phyloP scores from a whole-genome alignment of 2,797 vertebrate genomes.

The Enteromius trimaculatus region DNA sequence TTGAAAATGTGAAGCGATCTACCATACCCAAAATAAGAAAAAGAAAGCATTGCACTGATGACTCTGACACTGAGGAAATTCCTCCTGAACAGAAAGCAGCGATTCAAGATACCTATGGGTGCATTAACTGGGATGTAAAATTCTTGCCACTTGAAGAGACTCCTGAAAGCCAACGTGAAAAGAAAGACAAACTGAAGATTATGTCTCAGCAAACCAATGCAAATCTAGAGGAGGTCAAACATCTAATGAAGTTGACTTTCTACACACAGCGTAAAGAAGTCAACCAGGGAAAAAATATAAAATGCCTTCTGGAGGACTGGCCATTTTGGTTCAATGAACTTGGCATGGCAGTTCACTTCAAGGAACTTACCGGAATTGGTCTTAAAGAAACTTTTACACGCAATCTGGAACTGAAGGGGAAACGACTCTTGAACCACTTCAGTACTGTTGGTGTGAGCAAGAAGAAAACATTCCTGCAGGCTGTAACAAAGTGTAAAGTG shows the following conservation, averaged over 20 bases:
- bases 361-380: slow-evolving; percentile 19
- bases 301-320: slow-evolving; percentile 33
- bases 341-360: slow-evolving; percentile 33
- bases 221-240: slow-evolving; percentile 37
- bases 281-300: slow-evolving; percentile 31
- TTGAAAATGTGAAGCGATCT: slow-evolving; percentile 38
- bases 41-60: neutral
- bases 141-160: slow-evolving; percentile 41
- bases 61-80: slow-evolving; percentile 3
- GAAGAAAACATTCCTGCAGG: slow-evolving; percentile 18
- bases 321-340: slow-evolving; percentile 12
- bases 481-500: slow-evolving; percentile 29
- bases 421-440: slow-evolving; percentile 30
- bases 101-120: slow-evolving; percentile 49
- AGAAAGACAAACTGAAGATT: slow-evolving; percentile 41
- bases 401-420: slow-evolving; percentile 31
- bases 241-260: slow-evolving; percentile 40
- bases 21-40: slow-evolving; percentile 4
- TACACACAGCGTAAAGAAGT: slow-evolving; percentile 49
- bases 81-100: slow-evolving; percentile 32
- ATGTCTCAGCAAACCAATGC: slow-evolving; percentile 24
- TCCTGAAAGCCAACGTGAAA: slow-evolving; percentile 33
- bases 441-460: slow-evolving; percentile 27
- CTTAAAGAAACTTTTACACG: slow-evolving; percentile 15
- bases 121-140: slow-evolving; percentile 49